These are phyloP conservation scores for Drosophila antonietae DNA, from an alignment of 2,888 invertebrate species.

Conservation along the genomic window DNA sequence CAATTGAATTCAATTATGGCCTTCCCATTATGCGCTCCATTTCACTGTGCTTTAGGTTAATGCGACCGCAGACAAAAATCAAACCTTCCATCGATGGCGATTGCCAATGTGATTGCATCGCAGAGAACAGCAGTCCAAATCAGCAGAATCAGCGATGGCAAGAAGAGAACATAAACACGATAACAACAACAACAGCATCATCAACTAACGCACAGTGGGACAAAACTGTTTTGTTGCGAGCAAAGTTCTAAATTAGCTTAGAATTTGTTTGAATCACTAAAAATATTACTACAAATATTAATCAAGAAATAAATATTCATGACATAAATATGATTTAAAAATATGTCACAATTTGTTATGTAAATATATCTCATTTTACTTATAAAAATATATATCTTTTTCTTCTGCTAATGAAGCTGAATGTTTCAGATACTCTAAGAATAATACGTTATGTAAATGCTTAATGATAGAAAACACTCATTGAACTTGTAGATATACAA, in stretches of 20 bases:
- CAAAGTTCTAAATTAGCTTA: not conserved
- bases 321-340: no score
- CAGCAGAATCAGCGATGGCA: constrained; percentile 40
- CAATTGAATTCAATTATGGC: constrained; percentile 37
- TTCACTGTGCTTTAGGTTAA: constrained; percentile 29
- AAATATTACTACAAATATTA: no score
- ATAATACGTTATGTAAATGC: not conserved
- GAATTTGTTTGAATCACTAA: not conserved
- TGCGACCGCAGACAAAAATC: constrained; percentile 47
- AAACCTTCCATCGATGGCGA: constrained; percentile 38
- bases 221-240: not conserved
- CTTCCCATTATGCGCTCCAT: constrained; percentile 19
- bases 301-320: no score
- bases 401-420: not conserved
- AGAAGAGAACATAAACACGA: constrained; percentile 57
- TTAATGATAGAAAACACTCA: no score
- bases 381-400: not conserved
- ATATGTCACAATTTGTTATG: no score
- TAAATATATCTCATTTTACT: no score
- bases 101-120: constrained; percentile 55
- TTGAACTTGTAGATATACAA: not conserved
- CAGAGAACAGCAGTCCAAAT: constrained; percentile 47
- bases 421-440: not conserved
- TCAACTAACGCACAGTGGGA: constrained; percentile 26
- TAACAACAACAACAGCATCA: constrained; percentile 41